A percentile compares a stretch with the other conserved stretches of the same genome.
These are phyloP conservation scores for Alosa sapidissima DNA, from an alignment of 2,797 vertebrate genomes.

Conservation along the genomic window DNA sequence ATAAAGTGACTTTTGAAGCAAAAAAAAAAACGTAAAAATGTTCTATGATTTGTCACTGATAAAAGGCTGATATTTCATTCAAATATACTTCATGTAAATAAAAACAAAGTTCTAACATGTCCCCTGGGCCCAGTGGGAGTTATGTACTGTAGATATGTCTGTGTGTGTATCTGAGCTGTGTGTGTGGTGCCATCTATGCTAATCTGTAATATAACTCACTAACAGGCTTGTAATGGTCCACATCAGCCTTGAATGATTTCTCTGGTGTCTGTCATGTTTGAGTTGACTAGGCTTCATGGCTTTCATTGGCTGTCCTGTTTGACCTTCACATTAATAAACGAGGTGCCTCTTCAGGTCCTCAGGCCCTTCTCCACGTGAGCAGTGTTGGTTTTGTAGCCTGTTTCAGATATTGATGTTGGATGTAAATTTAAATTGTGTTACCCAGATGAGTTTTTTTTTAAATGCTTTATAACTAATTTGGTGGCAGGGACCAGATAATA, in stretches of 20 bases:
- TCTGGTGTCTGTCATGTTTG: background rate
- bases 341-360: background rate
- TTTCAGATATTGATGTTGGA: too few species aligned
- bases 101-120: background rate
- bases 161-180: background rate
- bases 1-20: background rate
- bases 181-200: background rate
- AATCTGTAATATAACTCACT: background rate
- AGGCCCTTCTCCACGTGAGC: background rate
- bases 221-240: background rate
- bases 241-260: background rate
- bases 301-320: background rate
- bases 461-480: too few species aligned
- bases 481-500: background rate
- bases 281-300: background rate
- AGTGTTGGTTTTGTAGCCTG: background rate
- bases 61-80: background rate
- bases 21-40: background rate
- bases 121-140: background rate
- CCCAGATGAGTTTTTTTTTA: too few species aligned
- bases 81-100: conserved; percentile 10
- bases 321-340: background rate
- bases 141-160: background rate
- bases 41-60: background rate
- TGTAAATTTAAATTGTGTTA: too few species aligned